Evolutionary conservation across 2,797 vertebrate genomes (phyloP).

Genomic region (Acrossocheilus fasciatus): DNA sequence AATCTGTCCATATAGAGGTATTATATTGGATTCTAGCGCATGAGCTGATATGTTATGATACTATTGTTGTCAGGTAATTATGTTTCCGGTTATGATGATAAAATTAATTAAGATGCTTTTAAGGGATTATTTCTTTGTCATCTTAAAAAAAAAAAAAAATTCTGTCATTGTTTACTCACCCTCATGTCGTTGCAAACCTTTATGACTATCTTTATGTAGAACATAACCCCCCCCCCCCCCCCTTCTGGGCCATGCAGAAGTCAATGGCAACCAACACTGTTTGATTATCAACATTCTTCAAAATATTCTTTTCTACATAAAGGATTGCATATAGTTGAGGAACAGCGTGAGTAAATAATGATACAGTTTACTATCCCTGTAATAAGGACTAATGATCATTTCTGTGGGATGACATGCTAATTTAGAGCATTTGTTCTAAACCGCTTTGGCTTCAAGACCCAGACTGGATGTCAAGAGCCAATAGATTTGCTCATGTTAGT

Average conservation of each 20-base stretch:
- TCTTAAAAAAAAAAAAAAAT: background rate
- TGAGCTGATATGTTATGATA: background rate
- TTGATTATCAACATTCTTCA: background rate
- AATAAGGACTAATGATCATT: background rate
- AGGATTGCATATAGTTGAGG: background rate
- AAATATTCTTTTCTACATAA: background rate
- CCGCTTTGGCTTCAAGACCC: background rate
- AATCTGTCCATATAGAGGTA: conserved; percentile 77
- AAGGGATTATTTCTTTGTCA: background rate
- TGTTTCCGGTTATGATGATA: background rate
- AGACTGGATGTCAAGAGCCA: too few relatives aligned
- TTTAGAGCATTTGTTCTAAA: background rate
- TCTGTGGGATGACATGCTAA: background rate
- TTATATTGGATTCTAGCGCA: background rate
- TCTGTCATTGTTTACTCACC: background rate
- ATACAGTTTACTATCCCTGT: background rate
- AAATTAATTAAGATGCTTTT: background rate
- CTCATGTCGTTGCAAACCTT: background rate
- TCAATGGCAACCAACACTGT: background rate
- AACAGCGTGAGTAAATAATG: background rate
- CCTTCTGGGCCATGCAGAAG: background rate
- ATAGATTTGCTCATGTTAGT: too few relatives aligned
- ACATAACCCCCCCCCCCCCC: background rate
- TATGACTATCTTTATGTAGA: background rate
- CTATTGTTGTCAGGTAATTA: background rate